These are phyloP conservation scores for Eumerus sabulonum DNA, from an alignment of 2,888 invertebrate species.

Conservation along the genomic window DNA sequence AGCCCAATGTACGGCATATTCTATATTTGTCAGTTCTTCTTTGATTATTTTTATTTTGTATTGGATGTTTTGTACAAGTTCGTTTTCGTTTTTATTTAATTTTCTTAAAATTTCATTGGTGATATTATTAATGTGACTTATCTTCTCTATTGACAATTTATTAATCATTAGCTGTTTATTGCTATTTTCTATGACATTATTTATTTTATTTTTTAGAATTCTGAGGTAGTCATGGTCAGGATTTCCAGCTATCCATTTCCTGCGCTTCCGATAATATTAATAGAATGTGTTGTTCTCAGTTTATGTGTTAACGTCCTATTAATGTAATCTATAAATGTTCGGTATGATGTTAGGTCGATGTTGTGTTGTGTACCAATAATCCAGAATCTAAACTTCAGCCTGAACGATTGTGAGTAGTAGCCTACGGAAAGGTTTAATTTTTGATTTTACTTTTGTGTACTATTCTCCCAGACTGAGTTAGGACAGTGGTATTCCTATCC, in stretches of 20 bases:
- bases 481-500: not conserved
- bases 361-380: not conserved
- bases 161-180: conserved; percentile 22
- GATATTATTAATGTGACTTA: conserved; percentile 12
- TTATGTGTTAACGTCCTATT: not conserved
- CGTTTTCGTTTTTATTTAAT: conserved; percentile 14
- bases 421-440: not conserved
- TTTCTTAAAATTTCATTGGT: conserved; percentile 40
- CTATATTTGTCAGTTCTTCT: conserved; percentile 51
- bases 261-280: conserved; percentile 44
- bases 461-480: not conserved
- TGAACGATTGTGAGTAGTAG: not conserved
- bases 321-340: not conserved
- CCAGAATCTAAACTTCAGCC: not conserved
- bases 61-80: conserved; percentile 21
- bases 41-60: conserved; percentile 56
- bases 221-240: conserved; percentile 38
- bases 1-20: conserved; percentile 54
- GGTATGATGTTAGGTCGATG: not conserved
- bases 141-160: not conserved
- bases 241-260: conserved; percentile 26
- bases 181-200: conserved; percentile 20
- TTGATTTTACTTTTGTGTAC: conserved; percentile 5
- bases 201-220: conserved; percentile 23
- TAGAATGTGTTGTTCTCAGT: conserved; percentile 15